These are phyloP conservation scores for Sarcophaga caerulescens DNA, from an alignment of 2,888 invertebrate genomes.

Conservation along the genomic window DNA sequence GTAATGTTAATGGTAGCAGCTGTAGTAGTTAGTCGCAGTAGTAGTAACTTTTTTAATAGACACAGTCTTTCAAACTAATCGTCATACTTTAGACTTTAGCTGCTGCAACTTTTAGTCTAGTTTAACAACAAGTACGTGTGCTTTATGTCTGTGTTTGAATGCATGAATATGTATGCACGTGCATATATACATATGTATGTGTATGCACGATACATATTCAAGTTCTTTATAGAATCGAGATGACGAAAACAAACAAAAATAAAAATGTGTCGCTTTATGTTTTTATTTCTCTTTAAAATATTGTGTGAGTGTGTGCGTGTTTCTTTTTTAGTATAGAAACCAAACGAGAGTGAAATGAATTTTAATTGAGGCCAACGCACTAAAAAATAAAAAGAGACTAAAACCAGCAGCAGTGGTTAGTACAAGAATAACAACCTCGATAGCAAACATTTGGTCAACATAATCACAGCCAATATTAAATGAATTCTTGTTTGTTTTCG, in stretches of 20 bases:
- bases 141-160: no score
- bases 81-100: no score
- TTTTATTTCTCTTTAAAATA: neutral
- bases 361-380: constrained; percentile 71
- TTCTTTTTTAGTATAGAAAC: constrained; percentile 17
- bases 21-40: no score
- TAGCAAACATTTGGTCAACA: constrained; percentile 62
- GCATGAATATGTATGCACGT: no score
- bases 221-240: no score
- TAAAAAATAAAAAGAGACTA: constrained; percentile 14
- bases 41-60: neutral
- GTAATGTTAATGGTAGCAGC: no score
- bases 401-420: neutral
- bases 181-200: no score
- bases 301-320: neutral
- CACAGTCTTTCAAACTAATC: no score
- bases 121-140: no score
- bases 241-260: no score
- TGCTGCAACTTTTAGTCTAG: no score
- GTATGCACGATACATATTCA: no score
- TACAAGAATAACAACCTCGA: neutral
- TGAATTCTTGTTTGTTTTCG: constrained; percentile 28
- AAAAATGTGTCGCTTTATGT: neutral
- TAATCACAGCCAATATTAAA: constrained; percentile 54
- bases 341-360: constrained; percentile 72